phyloP scores from a whole-genome alignment of 2,888 invertebrate genomes.

The Mesoligia furuncula region DNA sequence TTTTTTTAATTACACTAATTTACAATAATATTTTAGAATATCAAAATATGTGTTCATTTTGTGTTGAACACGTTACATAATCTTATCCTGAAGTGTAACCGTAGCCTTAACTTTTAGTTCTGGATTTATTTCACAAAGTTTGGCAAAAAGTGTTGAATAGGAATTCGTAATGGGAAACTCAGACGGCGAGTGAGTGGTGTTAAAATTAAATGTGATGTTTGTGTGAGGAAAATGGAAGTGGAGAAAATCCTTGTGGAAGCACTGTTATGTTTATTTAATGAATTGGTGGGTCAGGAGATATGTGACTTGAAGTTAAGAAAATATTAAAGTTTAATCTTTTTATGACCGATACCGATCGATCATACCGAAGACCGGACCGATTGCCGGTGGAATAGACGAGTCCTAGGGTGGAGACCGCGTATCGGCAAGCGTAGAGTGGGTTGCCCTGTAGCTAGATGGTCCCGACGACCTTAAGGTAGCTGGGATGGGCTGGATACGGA shows the following conservation, averaged over 20 bases:
- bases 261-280: background rate
- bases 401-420: too few species aligned
- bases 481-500: too few species aligned
- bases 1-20: too few species aligned
- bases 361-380: too few species aligned
- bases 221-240: background rate
- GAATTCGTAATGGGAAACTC: conserved; percentile 20
- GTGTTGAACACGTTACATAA: conserved; percentile 36
- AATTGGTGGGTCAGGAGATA: background rate
- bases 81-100: conserved; percentile 51
- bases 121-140: conserved; percentile 62
- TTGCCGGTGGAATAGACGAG: too few species aligned
- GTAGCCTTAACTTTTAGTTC: conserved; percentile 52
- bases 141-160: conserved; percentile 45
- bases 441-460: too few species aligned
- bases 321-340: background rate
- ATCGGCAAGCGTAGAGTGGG: too few species aligned
- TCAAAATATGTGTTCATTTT: too few species aligned
- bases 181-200: conserved; percentile 18
- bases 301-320: background rate
- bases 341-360: too few species aligned
- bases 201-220: conserved; percentile 37
- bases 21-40: too few species aligned
- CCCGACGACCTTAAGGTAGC: too few species aligned
- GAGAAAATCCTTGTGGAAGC: conserved; percentile 15